Conservation (phyloP, 2,113 vertebrate genomes). For the Chionodraco myersi region DNA sequence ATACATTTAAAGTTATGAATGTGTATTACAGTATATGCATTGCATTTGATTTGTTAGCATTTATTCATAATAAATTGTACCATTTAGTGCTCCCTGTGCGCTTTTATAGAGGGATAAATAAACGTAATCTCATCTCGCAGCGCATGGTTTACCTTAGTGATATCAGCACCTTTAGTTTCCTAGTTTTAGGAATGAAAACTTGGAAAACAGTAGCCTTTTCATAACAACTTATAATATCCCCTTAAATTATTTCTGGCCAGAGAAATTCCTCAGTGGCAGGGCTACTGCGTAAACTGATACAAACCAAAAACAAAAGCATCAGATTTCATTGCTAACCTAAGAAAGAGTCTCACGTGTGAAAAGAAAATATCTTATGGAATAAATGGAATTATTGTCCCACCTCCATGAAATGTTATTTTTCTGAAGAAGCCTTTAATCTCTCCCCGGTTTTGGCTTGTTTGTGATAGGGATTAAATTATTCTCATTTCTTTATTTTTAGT, state of each 20-base stretch:
- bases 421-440: conserved; percentile 71
- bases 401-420: conserved; percentile 69
- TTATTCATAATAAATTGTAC: neutral
- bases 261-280: conserved; percentile 64
- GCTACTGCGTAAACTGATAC: conserved; percentile 79
- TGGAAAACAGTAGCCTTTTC: conserved; percentile 64
- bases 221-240: conserved; percentile 51
- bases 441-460: conserved; percentile 62
- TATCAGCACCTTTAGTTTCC: conserved; percentile 24
- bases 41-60: neutral
- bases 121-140: conserved; percentile 21
- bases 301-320: conserved; percentile 76
- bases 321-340: conserved; percentile 60
- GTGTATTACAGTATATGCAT: conserved; percentile 1
- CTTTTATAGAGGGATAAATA: neutral
- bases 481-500: conserved; percentile 73
- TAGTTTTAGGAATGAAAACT: conserved; percentile 6
- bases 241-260: conserved; percentile 75
- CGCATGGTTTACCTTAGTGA: neutral
- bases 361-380: conserved; percentile 58
- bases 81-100: neutral
- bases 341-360: conserved; percentile 55
- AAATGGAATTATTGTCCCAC: conserved; percentile 72
- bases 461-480: conserved; percentile 72
- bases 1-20: neutral